A percentile compares a stretch with the other conserved stretches of the same genome.
These are phyloP conservation scores for rabbit (Oryctolagus cuniculus) DNA, from an alignment of 2,113 vertebrate genomes.

Conservation along the genomic window DNA sequence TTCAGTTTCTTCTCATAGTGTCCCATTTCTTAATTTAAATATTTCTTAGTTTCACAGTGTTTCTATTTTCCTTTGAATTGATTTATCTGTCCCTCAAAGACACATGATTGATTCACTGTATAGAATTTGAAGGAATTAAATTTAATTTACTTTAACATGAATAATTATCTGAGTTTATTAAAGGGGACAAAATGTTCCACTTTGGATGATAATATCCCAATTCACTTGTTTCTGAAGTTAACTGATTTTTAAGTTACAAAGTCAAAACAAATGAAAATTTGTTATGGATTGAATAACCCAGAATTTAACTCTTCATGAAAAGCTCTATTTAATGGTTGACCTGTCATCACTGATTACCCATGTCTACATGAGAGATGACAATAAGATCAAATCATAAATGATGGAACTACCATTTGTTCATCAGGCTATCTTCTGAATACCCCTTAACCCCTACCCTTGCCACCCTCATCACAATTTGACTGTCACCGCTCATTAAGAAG, in stretches of 20 bases:
- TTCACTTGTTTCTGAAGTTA: constrained; percentile 7
- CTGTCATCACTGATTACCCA: not conserved
- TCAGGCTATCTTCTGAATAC: not conserved
- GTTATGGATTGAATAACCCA: not conserved
- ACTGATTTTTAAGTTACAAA: not conserved
- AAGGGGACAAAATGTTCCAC: not conserved
- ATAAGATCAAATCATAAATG: not conserved
- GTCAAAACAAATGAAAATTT: not conserved
- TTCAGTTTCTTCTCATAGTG: not conserved
- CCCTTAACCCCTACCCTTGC: not conserved
- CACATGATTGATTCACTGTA: not conserved
- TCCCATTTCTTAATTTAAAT: constrained; percentile 58
- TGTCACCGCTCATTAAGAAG: not conserved
- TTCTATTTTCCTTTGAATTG: not conserved
- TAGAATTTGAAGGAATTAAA: not conserved
- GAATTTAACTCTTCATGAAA: not conserved
- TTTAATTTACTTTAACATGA: not conserved
- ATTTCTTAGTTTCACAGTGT: not conserved
- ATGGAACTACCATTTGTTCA: not conserved
- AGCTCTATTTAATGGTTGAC: not conserved
- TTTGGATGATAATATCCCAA: not conserved
- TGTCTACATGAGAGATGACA: not conserved
- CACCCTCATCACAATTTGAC: not conserved
- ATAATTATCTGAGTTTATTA: not conserved
- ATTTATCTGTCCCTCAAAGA: constrained; percentile 48